Evolutionary conservation across 2,888 invertebrate species (phyloP).

Genomic region (Ectemnius cavifrons): DNA sequence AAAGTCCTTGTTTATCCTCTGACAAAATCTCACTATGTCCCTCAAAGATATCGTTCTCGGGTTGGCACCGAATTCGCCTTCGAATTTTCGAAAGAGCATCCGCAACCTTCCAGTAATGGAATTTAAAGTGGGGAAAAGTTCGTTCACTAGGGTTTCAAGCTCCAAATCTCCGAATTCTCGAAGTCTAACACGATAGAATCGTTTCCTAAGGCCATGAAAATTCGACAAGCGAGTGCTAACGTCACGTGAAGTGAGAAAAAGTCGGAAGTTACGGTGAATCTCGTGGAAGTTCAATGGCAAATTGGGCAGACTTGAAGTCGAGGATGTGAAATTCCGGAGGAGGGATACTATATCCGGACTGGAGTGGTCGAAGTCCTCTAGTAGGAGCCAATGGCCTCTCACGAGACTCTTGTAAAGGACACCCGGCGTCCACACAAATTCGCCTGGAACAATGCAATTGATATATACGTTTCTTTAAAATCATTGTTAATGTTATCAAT

Average conservation of each 20-base stretch:
- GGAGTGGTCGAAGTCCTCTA: slow-evolving; percentile 97
- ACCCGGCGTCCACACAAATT: slow-evolving; percentile 98
- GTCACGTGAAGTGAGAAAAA: background rate
- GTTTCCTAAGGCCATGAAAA: background rate
- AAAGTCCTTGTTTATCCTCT: slow-evolving; percentile 86
- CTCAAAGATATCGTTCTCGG: slow-evolving; percentile 88
- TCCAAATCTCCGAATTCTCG: background rate
- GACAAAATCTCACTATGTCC: slow-evolving; percentile 95
- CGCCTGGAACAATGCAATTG: slow-evolving; percentile 86
- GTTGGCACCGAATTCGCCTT: slow-evolving; percentile 71
- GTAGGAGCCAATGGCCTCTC: slow-evolving; percentile 92
- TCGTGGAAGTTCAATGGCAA: background rate
- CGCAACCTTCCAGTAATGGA: background rate
- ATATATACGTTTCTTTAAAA: no score
- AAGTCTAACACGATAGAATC: background rate
- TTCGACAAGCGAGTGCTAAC: slow-evolving; percentile 66
- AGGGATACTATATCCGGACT: slow-evolving; percentile 88
- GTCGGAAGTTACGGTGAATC: background rate
- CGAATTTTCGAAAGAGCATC: background rate
- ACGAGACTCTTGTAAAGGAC: slow-evolving; percentile 92
- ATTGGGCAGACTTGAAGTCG: background rate
- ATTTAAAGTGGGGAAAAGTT: background rate
- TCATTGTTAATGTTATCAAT: no score
- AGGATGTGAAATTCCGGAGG: background rate
- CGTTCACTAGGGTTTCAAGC: background rate